These are phyloP conservation scores for Megalops atlanticus DNA, from an alignment of 2,113 vertebrate species.

Conservation along the genomic window DNA sequence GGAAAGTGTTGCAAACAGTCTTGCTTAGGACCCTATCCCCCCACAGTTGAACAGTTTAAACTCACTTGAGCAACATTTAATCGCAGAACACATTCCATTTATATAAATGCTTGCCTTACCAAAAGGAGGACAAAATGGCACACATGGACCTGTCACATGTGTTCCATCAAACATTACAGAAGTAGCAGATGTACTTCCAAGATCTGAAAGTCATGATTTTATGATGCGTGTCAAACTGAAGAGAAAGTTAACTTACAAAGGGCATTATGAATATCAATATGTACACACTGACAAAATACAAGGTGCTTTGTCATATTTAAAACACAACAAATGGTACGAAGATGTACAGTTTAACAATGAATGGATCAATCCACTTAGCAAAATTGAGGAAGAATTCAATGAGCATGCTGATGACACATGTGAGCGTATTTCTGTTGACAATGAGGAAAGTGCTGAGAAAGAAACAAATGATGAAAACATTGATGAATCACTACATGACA, in stretches of 20 bases:
- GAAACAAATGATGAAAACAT: too few relatives aligned
- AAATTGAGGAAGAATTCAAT: background rate
- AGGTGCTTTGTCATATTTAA: too few relatives aligned
- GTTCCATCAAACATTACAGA: background rate
- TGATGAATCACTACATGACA: too few relatives aligned
- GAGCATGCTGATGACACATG: too few relatives aligned
- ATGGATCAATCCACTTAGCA: conserved; percentile 8
- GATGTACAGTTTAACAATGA: conserved; percentile 14
- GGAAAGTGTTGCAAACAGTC: conserved; percentile 24
- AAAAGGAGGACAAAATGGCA: background rate
- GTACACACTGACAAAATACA: conserved; percentile 11
- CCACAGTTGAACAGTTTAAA: background rate
- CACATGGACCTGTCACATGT: conserved; percentile 3
- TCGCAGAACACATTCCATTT: background rate
- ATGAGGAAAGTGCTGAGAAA: background rate
- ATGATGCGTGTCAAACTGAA: conserved; percentile 8
- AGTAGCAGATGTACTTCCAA: too few relatives aligned
- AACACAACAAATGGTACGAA: conserved; percentile 3
- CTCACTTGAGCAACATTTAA: conserved; percentile 5
- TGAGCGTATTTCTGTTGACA: too few relatives aligned
- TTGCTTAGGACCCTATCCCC: conserved; percentile 4
- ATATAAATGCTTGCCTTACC: conserved; percentile 5
- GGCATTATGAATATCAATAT: background rate
- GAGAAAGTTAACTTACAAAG: conserved; percentile 10
- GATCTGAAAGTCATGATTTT: background rate